Evolutionary conservation across 2,113 vertebrate genomes (phyloP).

Genomic region (Silurus meridionalis): DNA sequence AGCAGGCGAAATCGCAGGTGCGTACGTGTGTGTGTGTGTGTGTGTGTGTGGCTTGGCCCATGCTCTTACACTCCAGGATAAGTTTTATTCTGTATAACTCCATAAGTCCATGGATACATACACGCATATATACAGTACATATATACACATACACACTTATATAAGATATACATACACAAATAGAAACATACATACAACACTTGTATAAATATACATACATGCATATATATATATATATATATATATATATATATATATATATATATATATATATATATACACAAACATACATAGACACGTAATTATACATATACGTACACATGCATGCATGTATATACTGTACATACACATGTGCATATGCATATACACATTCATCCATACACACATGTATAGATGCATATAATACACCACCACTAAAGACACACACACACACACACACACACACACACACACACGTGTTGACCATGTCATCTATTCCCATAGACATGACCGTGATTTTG

Average conservation of each 20-base stretch:
- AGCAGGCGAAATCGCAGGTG: conserved; percentile 79
- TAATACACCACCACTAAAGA: neutral
- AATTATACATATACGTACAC: too few species aligned
- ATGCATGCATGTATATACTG: too few species aligned
- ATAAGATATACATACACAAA: too few species aligned
- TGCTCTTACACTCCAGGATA: conserved; percentile 6
- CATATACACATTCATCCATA: neutral
- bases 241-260: too few species aligned
- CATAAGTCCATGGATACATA: too few species aligned
- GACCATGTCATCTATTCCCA: neutral
- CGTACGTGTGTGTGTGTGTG: conserved; percentile 5
- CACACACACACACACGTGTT: neutral
- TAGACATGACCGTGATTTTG: neutral
- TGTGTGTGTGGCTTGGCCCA: conserved; percentile 3
- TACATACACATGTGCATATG: neutral
- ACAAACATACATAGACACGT: neutral
- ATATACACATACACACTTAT: too few species aligned
- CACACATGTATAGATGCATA: neutral
- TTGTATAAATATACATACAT: neutral
- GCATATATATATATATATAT: neutral
- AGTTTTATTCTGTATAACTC: neutral
- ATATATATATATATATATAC: too few species aligned
- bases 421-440: neutral
- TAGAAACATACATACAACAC: neutral
- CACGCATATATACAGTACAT: too few species aligned